These are phyloP conservation scores for Drosophila insularis DNA, from an alignment of 1,140 invertebrate species.

Conservation along the genomic window DNA sequence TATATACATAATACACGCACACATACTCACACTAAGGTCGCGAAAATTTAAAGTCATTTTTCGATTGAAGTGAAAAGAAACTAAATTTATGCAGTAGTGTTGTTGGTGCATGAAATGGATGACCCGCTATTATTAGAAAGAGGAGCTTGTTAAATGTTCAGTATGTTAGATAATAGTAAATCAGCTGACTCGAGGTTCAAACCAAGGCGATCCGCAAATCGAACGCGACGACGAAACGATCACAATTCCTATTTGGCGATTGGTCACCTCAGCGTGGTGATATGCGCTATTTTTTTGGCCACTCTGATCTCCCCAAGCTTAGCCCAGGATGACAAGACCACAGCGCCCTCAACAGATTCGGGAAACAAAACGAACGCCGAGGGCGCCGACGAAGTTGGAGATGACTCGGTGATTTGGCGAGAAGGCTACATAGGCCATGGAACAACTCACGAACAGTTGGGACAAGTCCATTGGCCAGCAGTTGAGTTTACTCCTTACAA, in stretches of 20 bases:
- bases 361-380: too few relatives aligned
- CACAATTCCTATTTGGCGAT: conserved; percentile 50
- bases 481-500: conserved; percentile 41
- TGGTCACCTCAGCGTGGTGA: conserved; percentile 49
- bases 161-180: neutral
- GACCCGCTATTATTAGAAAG: neutral
- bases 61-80: neutral
- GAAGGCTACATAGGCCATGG: conserved; percentile 31
- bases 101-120: neutral
- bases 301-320: conserved; percentile 43
- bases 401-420: conserved; percentile 9
- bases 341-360: too few relatives aligned
- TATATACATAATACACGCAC: neutral
- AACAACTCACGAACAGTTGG: conserved; percentile 58
- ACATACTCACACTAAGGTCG: neutral
- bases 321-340: neutral
- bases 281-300: conserved; percentile 51
- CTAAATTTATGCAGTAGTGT: neutral
- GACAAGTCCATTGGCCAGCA: conserved; percentile 40
- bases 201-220: neutral
- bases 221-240: neutral
- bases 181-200: neutral
- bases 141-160: neutral
- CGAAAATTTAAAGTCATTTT: neutral
- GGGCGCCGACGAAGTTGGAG: neutral